Conservation (phyloP, 2,888 invertebrate genomes). For the Drosophila falleni region DNA sequence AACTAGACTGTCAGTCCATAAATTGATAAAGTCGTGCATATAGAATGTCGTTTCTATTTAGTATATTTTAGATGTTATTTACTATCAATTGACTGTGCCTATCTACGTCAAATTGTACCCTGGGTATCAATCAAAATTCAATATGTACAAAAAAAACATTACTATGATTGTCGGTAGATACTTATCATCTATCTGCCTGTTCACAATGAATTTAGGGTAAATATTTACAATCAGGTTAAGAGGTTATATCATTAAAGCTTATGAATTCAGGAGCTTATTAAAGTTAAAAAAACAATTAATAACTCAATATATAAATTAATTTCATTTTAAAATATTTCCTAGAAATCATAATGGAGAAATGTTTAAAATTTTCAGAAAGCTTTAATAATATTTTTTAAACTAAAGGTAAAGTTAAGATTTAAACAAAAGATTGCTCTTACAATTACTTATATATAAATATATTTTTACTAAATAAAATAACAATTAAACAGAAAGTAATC, state of each 20-base stretch:
- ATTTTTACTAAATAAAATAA: no score
- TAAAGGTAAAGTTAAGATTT: no score
- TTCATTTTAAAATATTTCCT: no score
- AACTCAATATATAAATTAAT: background rate
- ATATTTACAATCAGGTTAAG: slow-evolving; percentile 9
- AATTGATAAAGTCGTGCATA: slow-evolving; percentile 52
- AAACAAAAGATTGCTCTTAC: no score
- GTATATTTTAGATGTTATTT: slow-evolving; percentile 19
- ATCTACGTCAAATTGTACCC: slow-evolving; percentile 46
- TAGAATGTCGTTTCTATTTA: slow-evolving; percentile 13
- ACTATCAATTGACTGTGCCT: slow-evolving; percentile 52
- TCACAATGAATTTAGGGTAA: background rate
- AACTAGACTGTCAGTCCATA: background rate
- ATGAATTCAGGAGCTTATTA: background rate
- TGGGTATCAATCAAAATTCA: slow-evolving; percentile 54
- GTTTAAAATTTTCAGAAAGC: no score
- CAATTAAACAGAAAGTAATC: no score
- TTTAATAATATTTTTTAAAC: no score
- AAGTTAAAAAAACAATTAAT: background rate
- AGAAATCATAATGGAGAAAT: background rate
- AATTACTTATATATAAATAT: no score
- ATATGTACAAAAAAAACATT: slow-evolving; percentile 10
- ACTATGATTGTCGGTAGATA: slow-evolving; percentile 11
- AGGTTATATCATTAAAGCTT: background rate
- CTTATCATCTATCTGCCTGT: slow-evolving; percentile 7